Conservation (phyloP, 2,797 vertebrate species). For the Schizothorax lantsangensis region DNA sequence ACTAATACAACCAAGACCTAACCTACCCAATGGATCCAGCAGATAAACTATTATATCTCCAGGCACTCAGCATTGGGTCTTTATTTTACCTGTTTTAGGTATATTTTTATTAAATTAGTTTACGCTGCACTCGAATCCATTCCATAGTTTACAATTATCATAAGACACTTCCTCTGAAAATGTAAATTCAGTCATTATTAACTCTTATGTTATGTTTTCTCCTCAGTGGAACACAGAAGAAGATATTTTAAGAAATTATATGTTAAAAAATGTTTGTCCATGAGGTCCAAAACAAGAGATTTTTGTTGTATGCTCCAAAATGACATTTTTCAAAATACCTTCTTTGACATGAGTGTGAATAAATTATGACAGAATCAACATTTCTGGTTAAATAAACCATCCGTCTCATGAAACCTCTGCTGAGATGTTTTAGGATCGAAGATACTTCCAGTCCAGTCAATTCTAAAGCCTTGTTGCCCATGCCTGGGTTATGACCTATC, state of each 20-base stretch:
- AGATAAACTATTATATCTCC: neutral
- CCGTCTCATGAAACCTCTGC: neutral
- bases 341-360: neutral
- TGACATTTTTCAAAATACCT: neutral
- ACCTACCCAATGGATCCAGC: neutral
- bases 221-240: neutral
- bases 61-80: neutral
- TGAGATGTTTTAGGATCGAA: neutral
- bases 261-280: neutral
- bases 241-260: neutral
- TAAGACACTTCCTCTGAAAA: neutral
- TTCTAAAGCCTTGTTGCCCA: constrained; percentile 32
- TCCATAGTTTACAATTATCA: neutral
- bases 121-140: neutral
- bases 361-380: neutral
- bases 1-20: neutral
- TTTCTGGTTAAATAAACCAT: neutral
- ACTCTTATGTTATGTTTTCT: neutral
- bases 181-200: neutral
- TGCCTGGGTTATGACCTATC: constrained; percentile 34
- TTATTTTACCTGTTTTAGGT: neutral
- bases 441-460: constrained; percentile 35
- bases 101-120: neutral
- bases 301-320: neutral
- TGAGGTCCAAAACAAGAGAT: neutral